Evolutionary conservation across 2,797 vertebrate genomes (phyloP).

Genomic region (Muscicapa comitata): DNA sequence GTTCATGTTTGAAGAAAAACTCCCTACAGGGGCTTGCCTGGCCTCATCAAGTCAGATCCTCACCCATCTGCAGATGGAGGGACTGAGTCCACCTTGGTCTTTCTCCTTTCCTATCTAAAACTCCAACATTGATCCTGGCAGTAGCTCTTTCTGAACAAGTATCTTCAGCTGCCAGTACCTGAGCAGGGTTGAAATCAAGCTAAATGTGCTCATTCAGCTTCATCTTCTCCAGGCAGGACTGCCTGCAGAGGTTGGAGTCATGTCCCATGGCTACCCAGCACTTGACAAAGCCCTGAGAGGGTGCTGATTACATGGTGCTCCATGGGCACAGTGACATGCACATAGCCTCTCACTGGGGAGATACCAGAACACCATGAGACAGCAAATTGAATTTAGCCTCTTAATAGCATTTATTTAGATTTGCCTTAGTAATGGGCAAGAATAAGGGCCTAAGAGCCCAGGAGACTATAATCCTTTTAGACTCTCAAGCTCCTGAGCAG

Average conservation of each 20-base stretch:
- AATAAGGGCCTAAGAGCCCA: slow-evolving; percentile 26
- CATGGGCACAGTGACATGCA: neutral
- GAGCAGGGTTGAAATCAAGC: neutral
- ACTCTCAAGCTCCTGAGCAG: neutral
- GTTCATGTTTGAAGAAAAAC: neutral
- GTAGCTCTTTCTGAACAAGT: neutral
- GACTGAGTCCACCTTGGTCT: neutral
- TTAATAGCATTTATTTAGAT: slow-evolving; percentile 45
- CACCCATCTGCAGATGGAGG: neutral
- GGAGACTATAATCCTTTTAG: slow-evolving; percentile 17
- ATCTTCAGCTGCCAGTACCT: neutral
- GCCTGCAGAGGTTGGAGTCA: neutral
- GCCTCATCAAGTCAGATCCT: neutral
- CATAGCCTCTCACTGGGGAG: neutral
- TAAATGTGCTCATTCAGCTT: neutral
- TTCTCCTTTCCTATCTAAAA: neutral
- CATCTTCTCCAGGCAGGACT: neutral
- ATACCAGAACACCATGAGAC: neutral
- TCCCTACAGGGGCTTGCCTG: neutral
- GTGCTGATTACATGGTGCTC: neutral
- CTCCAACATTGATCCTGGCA: fast-evolving
- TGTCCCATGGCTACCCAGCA: fast-evolving
- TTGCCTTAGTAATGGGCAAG: slow-evolving; percentile 26
- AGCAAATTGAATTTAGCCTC: slow-evolving; percentile 44
- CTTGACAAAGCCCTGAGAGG: neutral